phyloP scores from a whole-genome alignment of 2,888 invertebrate species.

The Dicranocentrus wangi region DNA sequence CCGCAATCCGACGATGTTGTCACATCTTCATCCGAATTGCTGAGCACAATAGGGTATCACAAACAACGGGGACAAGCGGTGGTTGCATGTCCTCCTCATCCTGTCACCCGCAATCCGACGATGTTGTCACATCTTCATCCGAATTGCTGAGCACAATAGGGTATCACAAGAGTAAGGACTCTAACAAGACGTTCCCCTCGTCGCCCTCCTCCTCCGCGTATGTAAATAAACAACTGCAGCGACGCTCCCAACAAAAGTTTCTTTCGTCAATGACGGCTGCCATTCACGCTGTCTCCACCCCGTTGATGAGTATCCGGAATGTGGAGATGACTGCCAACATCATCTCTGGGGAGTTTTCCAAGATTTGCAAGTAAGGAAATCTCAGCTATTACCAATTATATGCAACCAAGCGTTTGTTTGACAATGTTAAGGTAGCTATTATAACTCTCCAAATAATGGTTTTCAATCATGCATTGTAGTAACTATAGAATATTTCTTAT shows the following conservation, averaged over 20 bases:
- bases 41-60: background rate
- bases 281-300: slow-evolving; percentile 70
- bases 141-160: background rate
- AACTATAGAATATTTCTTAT: no score
- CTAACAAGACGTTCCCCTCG: background rate
- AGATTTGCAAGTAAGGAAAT: slow-evolving; percentile 78
- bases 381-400: no score
- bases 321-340: slow-evolving; percentile 76
- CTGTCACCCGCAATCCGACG: background rate
- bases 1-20: background rate
- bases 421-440: no score
- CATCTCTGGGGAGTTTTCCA: slow-evolving; percentile 78
- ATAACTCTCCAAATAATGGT: no score
- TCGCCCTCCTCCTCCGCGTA: slow-evolving; percentile 33
- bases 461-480: no score
- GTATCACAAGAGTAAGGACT: background rate
- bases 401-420: no score
- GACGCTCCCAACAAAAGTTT: slow-evolving; percentile 49
- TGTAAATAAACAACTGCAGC: slow-evolving; percentile 15
- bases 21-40: background rate
- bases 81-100: slow-evolving; percentile 28
- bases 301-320: slow-evolving; percentile 73
- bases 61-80: slow-evolving; percentile 7
- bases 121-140: background rate
- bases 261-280: slow-evolving; percentile 61